Conservation (phyloP, 2,888 invertebrate genomes). For the Gonocerus acuteangulatus region DNA sequence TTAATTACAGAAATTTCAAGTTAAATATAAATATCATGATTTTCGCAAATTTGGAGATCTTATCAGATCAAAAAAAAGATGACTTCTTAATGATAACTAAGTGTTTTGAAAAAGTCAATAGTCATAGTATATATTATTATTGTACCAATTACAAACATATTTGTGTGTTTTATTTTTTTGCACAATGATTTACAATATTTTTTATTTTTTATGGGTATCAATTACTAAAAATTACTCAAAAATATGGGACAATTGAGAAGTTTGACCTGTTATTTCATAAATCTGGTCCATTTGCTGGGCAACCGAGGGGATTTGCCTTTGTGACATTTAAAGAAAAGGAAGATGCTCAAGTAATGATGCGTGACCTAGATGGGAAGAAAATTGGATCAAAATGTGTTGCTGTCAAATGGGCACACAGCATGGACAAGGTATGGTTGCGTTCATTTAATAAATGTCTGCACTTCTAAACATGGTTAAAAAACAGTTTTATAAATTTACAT, state of each 20-base stretch:
- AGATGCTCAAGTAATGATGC: constrained; percentile 65
- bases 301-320: constrained; percentile 89
- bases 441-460: not conserved
- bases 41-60: no score
- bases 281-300: constrained; percentile 77
- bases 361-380: constrained; percentile 63
- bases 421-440: constrained; percentile 50
- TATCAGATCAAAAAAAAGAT: no score
- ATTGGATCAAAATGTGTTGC: constrained; percentile 67
- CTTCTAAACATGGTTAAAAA: not conserved
- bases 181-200: no score
- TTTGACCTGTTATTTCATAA: constrained; percentile 93
- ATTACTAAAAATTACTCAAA: constrained; percentile 91
- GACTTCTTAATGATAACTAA: no score
- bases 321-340: constrained; percentile 66
- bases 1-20: no score
- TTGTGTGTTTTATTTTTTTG: no score
- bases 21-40: no score
- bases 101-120: no score
- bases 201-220: constrained; percentile 83
- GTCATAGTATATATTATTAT: no score
- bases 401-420: constrained; percentile 73
- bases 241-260: constrained; percentile 87
- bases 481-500: not conserved
- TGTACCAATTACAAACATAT: no score